Conservation (phyloP, 2,113 vertebrate genomes). For the Oreochromis niloticus region DNA sequence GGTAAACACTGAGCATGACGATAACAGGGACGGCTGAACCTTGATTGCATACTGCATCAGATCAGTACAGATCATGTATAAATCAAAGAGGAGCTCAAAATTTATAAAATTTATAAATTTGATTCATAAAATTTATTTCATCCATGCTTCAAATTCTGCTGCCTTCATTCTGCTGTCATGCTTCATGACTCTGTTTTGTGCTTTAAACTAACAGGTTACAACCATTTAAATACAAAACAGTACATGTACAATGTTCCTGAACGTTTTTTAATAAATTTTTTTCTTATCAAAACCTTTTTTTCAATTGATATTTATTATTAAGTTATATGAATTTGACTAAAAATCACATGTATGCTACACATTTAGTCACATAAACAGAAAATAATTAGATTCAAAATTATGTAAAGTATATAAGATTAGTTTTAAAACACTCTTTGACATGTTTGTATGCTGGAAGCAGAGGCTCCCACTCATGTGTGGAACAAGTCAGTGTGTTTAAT, state of each 20-base stretch:
- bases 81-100: too few relatives aligned
- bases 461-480: neutral
- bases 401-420: accelerated
- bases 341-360: accelerated
- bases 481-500: neutral
- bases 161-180: accelerated
- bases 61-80: too few relatives aligned
- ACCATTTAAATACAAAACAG: neutral
- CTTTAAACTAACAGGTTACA: neutral
- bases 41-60: too few relatives aligned
- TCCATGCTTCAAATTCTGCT: too few relatives aligned
- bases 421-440: neutral
- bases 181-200: neutral
- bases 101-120: too few relatives aligned
- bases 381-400: neutral
- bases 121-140: too few relatives aligned
- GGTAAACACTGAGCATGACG: too few relatives aligned
- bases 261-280: neutral
- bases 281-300: neutral
- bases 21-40: too few relatives aligned
- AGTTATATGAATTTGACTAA: accelerated
- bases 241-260: neutral
- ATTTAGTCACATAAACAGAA: accelerated
- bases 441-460: neutral
- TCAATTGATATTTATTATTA: neutral